Base-by-base conservation (phyloP, 2,888 invertebrate species). In the Bombylius major region DNA sequence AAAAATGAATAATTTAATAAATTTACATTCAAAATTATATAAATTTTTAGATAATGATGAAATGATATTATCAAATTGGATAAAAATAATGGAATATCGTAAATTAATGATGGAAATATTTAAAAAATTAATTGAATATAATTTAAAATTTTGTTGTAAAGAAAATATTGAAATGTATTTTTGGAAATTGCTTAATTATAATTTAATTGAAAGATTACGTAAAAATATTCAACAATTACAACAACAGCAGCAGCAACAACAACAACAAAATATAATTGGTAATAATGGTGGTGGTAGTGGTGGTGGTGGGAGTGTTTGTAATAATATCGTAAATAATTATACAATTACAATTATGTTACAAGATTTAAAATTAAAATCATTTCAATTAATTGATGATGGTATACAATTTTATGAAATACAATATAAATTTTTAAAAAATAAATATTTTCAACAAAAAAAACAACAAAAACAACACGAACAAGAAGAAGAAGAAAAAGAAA, bases 171-270 rank as follows among this genome's bases (percentile, higher is more conserved):
- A 95, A 67, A 87, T 89, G 66, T 84, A 88, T 68, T 84, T 95
- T 71, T 95, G 95, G 95, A 93, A 92, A 72, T 81, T 91, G 59
- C 78, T 91, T 5, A 95, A 88, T 71, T 88, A 95, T 69, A 87
- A 87, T 69, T 84, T 91, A 32, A 54, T 54, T 5, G 54, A 54
- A 39, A 45, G 34, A 5, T 54, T 54, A 42, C 39, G 39, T 11
- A 42, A 11, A 11, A 36, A 36, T 36, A 11, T 42, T 4, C 39
- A 42, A 11, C 8, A 42, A 7, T 36, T 36, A 42, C 39, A 42
- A 11, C 39, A 42, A 42, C 32, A 54, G 3, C 4, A 54, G 3
- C 4, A 42, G 4, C 12, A 42, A 11, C 39, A 42, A 42, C 23
- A 23, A 23, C 23, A 23, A 23, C 23, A 23, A 23, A 23, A 23